Conservation (phyloP, 2,888 invertebrate species). For the Leptarthrus brevirostris region DNA sequence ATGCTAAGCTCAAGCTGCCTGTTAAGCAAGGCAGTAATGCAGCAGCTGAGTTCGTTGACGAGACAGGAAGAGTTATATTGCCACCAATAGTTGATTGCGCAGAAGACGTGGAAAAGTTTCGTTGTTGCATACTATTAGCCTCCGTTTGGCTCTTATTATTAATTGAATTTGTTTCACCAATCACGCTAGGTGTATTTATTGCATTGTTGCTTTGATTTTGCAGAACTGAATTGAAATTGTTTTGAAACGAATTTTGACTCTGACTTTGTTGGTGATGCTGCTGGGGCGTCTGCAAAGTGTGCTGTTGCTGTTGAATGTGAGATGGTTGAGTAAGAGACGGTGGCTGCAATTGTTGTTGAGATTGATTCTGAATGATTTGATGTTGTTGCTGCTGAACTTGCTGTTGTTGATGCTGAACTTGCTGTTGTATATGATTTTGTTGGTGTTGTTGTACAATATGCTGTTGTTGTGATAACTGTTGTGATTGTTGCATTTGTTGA, state of each 20-base stretch:
- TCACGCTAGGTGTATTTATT: background rate
- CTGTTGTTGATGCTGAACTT: slow-evolving; percentile 51
- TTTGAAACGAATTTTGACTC: slow-evolving; percentile 17
- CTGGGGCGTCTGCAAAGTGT: slow-evolving; percentile 54
- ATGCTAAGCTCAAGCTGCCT: slow-evolving; percentile 74
- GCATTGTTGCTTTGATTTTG: slow-evolving; percentile 8
- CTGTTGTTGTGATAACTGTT: slow-evolving; percentile 52
- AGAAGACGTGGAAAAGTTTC: slow-evolving; percentile 48
- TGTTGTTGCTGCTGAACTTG: slow-evolving; percentile 44
- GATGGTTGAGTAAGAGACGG: slow-evolving; percentile 32
- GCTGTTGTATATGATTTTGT: slow-evolving; percentile 50
- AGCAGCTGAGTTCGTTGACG: slow-evolving; percentile 59
- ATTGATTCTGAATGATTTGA: slow-evolving; percentile 39
- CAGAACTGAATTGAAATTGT: slow-evolving; percentile 6
- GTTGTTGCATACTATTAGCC: slow-evolving; percentile 3
- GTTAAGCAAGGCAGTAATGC: slow-evolving; percentile 70
- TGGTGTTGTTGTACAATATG: slow-evolving; percentile 48
- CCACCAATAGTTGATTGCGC: slow-evolving; percentile 59
- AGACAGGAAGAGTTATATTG: slow-evolving; percentile 62
- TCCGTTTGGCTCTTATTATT: slow-evolving; percentile 18
- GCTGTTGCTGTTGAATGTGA: slow-evolving; percentile 27
- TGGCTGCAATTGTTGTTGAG: slow-evolving; percentile 50
- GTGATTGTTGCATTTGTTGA: slow-evolving; percentile 43
- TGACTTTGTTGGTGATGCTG: slow-evolving; percentile 52
- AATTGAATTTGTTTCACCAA: background rate